Evolutionary conservation across 2,113 vertebrate genomes (phyloP).

Genomic region (Eudyptes chrysolophus): DNA sequence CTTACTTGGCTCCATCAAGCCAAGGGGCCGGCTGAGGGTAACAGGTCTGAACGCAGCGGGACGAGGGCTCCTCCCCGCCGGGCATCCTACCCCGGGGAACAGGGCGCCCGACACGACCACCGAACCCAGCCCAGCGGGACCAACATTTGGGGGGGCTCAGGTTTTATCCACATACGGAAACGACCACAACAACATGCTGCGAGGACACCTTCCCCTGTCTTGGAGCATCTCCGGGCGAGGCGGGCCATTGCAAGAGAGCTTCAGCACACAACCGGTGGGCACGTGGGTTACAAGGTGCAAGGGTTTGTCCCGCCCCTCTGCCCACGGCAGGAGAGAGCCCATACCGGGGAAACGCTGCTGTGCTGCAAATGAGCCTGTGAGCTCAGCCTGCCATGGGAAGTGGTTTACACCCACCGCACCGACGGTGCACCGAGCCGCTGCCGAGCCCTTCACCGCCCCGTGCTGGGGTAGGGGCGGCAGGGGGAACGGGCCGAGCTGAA

Average conservation of each 20-base stretch:
- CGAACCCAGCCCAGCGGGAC: background rate
- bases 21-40: background rate
- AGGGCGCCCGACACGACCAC: background rate
- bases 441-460: rapidly evolving
- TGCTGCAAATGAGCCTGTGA: background rate
- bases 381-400: background rate
- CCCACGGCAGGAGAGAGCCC: rapidly evolving
- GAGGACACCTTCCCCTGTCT: rapidly evolving
- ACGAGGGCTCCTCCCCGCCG: rapidly evolving
- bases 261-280: rapidly evolving
- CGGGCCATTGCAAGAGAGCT: background rate
- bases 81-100: background rate
- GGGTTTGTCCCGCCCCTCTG: background rate
- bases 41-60: rapidly evolving
- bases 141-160: background rate
- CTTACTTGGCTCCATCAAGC: background rate
- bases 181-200: rapidly evolving
- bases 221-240: background rate
- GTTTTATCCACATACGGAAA: background rate
- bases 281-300: background rate
- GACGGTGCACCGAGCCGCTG: rapidly evolving
- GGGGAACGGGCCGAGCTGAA: rapidly evolving
- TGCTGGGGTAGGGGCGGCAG: rapidly evolving
- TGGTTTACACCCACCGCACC: background rate
- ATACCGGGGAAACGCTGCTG: background rate